A percentile compares a stretch with the other conserved stretches of the same genome.
Conservation (phyloP, 1,140 invertebrate species). For the Drosophila quadrilineata region DNA sequence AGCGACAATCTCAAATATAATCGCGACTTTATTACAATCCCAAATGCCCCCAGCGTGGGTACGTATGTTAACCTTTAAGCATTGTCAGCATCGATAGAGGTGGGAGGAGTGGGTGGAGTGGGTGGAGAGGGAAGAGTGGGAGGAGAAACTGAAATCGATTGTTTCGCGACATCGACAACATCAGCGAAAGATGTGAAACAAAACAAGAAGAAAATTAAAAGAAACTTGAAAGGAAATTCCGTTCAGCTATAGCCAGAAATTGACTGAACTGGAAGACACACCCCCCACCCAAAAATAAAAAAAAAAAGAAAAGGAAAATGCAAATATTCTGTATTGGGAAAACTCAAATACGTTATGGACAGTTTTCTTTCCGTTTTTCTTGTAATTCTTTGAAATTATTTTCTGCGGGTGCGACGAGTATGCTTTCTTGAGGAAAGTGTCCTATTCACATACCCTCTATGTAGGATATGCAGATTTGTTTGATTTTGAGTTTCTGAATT, state of each 20-base stretch:
- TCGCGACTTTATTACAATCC: constrained; percentile 17
- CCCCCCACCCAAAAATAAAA: background rate
- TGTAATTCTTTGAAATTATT: constrained; percentile 21
- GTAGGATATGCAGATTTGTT: background rate
- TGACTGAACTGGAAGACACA: constrained; percentile 26
- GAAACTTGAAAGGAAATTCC: constrained; percentile 23
- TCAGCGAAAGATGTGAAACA: no score
- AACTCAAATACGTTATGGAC: constrained; percentile 19
- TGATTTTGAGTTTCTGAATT: background rate
- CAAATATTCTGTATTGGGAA: constrained; percentile 11
- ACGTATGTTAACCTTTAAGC: background rate
- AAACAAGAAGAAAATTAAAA: no score
- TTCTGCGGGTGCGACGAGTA: background rate
- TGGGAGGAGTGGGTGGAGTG: no score
- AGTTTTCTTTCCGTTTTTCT: no score
- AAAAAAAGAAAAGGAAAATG: constrained; percentile 12
- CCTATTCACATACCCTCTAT: background rate
- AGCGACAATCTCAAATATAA: constrained; percentile 9
- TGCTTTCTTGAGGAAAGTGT: background rate
- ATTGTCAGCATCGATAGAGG: background rate
- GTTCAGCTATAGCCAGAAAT: background rate
- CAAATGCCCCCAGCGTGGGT: no score
- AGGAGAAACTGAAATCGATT: constrained; percentile 3
- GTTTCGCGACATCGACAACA: no score
- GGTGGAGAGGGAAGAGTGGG: no score